Base-by-base conservation (phyloP, 2,797 vertebrate genomes). In the Cygnus olor region DNA sequence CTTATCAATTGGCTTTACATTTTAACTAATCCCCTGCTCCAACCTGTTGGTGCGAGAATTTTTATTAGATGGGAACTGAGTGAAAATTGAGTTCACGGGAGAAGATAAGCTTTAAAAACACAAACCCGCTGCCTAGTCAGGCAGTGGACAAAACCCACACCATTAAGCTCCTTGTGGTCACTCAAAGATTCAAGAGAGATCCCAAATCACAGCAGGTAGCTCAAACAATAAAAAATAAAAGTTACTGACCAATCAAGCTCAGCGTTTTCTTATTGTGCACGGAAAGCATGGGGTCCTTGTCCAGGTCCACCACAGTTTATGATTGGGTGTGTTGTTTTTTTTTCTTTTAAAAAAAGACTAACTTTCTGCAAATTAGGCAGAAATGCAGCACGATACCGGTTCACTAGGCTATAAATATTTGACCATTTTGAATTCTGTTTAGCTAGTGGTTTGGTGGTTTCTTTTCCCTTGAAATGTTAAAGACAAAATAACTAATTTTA, bases 1-100 rank as follows among this genome's bases (percentile, higher is more conserved):
- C 93, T 93, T 70, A 73, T 58, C 80, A 96, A 63, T 18, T 72
- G 27, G 30, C 30, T 93, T 94, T 79, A 60, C 15, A 69, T 78
- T 88, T 88, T 66, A 94, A 71, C 68, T 58, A 89, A 73, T 2
- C 6, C 51, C 53, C 32, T 17, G 25, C n/a, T 72, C 64, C n/a
- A 80, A 61, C 40, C 21, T 49, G 15, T 28, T 40, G 53, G 27
- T 57, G n/a, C 9, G 58, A 81, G 27, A 80, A 68, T 60, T 60
- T 68, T 58, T 36, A 45, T 40, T 64, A 65, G 57, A 80, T 14
- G 53, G 0, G 2, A 47, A 58, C 53, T 19, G 12, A 78, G 28
- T 28, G 27, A 90, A 78, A 88, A 47, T 6, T 36, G 49, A 80
- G 56, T 49, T 57, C 74, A 63, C 4, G 47, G 12, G 21, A 64